Percentiles rank a stretch among this genome's conserved stretches.
phyloP scores from a whole-genome alignment of 2,888 invertebrate genomes.

The Melinaea marsaeus region DNA sequence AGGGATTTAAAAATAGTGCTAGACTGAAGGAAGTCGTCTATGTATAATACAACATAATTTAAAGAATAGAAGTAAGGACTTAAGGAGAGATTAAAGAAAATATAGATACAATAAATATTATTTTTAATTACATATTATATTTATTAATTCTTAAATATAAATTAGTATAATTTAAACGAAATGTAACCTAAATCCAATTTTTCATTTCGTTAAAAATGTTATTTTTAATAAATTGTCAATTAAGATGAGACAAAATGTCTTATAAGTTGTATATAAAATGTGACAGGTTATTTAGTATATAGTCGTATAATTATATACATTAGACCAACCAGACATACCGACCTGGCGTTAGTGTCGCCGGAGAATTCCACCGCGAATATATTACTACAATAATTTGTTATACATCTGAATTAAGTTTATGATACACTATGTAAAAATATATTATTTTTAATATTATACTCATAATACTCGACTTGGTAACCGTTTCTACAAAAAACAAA shows the following conservation, averaged over 20 bases:
- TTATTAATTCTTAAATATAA: background rate
- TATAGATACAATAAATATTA: no score
- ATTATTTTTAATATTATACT: background rate
- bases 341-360: constrained; percentile 21
- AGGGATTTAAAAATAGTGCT: constrained; percentile 31
- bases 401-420: background rate
- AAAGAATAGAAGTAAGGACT: no score
- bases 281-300: background rate
- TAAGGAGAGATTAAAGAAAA: no score
- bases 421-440: background rate
- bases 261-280: background rate
- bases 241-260: background rate
- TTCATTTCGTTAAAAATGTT: no score
- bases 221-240: no score
- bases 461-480: no score
- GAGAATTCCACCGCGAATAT: constrained; percentile 27
- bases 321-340: constrained; percentile 20
- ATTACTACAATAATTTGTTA: constrained; percentile 23
- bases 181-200: no score
- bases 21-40: constrained; percentile 20
- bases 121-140: no score
- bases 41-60: background rate
- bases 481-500: no score
- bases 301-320: constrained; percentile 4
- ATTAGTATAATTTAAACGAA: background rate